Evolutionary conservation across 2,797 vertebrate species (phyloP), one percentile per base, ranked within the genome.

Genomic region (Tauraco hartlaubi): DNA sequence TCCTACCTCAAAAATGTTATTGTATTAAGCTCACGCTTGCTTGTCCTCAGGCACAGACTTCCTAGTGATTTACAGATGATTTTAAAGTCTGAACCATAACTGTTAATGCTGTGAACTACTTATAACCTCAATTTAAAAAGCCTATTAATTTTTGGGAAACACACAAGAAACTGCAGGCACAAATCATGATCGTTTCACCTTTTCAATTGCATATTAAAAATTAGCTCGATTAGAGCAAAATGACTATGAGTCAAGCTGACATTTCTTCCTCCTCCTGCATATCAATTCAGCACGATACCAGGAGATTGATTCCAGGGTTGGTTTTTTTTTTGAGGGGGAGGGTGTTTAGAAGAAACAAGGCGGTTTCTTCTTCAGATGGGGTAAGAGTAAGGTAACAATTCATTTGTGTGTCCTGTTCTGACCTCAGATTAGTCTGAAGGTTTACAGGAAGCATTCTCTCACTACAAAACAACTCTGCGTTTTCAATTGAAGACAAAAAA

Each of bases 61-160:
- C 72, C 79, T 11, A 80, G 86, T 58, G 63, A 90, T 94, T 82
- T 64, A 81, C 83, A 51, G 84, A 33, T 16, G 58, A 87, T 88
- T 93, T 90, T 43, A 5, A 86, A 88, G 69, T 46, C 71, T 84
- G 62, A 86, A 66, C 15, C 33, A 5, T 41, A 63, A 61, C 13
- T 63, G 59, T 66, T 80, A 90, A 85, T 43, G 39, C 31, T 56
- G 33, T 43, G 62, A 85, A 80, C 51, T 85, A 52, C 75, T 74
- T 39, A 35, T 6, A 92, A 91, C 37, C 74, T 80, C 76, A 54
- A n/a, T 88, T 95, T 86, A 10, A 88, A 81, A 94, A 89, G 68
- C 41, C 62, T 71, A 61, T 78, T 90, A 33, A 85, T 89, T 87
- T 73, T 35, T 31, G 29, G 74, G 66, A 90, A 93, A 87, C 28